Conservation (phyloP, 2,888 invertebrate genomes). For the Patella ulyssiponensis region DNA sequence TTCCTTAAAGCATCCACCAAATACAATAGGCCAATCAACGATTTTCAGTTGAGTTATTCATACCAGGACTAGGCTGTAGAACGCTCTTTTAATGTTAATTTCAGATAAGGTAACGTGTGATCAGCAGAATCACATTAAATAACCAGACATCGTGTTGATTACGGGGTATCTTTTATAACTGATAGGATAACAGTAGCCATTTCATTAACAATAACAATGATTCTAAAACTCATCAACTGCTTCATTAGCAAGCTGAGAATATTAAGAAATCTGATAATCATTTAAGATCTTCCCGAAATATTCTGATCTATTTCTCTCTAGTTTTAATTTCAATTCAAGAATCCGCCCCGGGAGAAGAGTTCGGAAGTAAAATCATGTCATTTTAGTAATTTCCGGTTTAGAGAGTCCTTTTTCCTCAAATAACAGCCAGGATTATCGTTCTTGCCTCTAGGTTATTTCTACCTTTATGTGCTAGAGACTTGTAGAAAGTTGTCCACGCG, state of each 20-base stretch:
- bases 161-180: too few relatives aligned
- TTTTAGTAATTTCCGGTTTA: conserved; percentile 10
- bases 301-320: neutral
- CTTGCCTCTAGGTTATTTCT: conserved; percentile 6
- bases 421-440: conserved; percentile 9
- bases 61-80: too few relatives aligned
- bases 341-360: too few relatives aligned
- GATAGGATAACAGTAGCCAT: too few relatives aligned
- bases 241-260: neutral
- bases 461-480: neutral
- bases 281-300: neutral
- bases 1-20: too few relatives aligned
- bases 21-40: too few relatives aligned
- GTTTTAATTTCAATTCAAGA: neutral
- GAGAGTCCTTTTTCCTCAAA: neutral
- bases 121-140: too few relatives aligned
- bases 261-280: conserved; percentile 5
- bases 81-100: too few relatives aligned
- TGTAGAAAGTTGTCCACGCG: neutral
- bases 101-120: too few relatives aligned
- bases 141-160: too few relatives aligned
- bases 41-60: too few relatives aligned
- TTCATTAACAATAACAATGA: neutral
- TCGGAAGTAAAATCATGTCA: conserved; percentile 3
- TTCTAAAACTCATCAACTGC: neutral